Evolutionary conservation across 2,888 invertebrate genomes (phyloP).

Genomic region (Ormia ochracea): DNA sequence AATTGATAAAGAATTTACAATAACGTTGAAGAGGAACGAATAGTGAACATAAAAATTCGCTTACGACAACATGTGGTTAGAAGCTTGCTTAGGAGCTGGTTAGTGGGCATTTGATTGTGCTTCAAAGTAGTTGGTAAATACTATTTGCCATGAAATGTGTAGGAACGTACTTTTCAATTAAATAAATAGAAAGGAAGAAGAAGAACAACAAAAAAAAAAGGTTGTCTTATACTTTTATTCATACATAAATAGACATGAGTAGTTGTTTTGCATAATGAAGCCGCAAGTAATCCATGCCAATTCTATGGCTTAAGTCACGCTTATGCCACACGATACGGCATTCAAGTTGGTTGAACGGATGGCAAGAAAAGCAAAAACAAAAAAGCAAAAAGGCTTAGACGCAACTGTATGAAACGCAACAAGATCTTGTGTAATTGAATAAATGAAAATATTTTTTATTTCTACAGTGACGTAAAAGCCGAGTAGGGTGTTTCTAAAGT

Average conservation of each 20-base stretch:
- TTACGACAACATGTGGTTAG: slow-evolving; percentile 21
- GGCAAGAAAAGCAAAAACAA: background rate
- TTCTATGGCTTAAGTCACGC: slow-evolving; percentile 58
- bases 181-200: no score
- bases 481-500: no score
- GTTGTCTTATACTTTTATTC: slow-evolving; percentile 18
- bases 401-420: slow-evolving; percentile 29
- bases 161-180: slow-evolving; percentile 28
- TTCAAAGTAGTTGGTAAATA: slow-evolving; percentile 7
- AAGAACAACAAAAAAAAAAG: no score
- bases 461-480: slow-evolving; percentile 40
- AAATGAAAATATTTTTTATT: background rate
- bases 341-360: slow-evolving; percentile 19
- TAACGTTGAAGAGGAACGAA: background rate
- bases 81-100: background rate
- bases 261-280: slow-evolving; percentile 51
- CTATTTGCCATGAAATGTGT: slow-evolving; percentile 34
- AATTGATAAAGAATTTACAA: slow-evolving; percentile 36
- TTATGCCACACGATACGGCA: slow-evolving; percentile 62
- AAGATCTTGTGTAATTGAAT: slow-evolving; percentile 14
- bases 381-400: slow-evolving; percentile 8
- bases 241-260: slow-evolving; percentile 35
- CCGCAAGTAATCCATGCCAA: slow-evolving; percentile 53
- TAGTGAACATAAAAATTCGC: slow-evolving; percentile 31
- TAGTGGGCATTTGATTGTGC: background rate